phyloP scores from a whole-genome alignment of 2,113 vertebrate genomes.

The Bambusicola thoracicus region DNA sequence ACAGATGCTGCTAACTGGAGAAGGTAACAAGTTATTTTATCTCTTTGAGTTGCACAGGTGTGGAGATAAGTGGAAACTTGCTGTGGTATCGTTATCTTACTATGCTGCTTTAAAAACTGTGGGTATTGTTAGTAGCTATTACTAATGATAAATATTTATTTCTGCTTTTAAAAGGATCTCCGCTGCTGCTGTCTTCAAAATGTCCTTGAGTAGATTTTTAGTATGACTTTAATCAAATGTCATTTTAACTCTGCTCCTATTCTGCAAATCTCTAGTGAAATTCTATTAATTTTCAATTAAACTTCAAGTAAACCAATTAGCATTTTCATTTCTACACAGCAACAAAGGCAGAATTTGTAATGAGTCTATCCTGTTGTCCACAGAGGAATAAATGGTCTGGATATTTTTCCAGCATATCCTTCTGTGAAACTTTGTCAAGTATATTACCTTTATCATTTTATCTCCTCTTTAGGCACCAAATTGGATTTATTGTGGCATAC shows the following conservation, averaged over 20 bases:
- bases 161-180: slow-evolving; percentile 6
- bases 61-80: neutral
- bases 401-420: slow-evolving; percentile 29
- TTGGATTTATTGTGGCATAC: slow-evolving; percentile 10
- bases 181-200: slow-evolving; percentile 10
- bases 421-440: slow-evolving; percentile 25
- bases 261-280: slow-evolving; percentile 71
- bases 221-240: slow-evolving; percentile 70
- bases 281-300: slow-evolving; percentile 81
- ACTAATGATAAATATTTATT: slow-evolving; percentile 48
- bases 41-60: neutral
- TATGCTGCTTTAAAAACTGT: neutral
- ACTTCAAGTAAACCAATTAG: slow-evolving; percentile 78
- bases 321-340: slow-evolving; percentile 73
- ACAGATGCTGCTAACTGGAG: neutral
- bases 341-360: slow-evolving; percentile 75
- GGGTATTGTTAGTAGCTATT: neutral
- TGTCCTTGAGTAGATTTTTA: slow-evolving; percentile 69
- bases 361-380: slow-evolving; percentile 59
- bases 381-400: slow-evolving; percentile 68
- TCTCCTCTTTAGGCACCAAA: neutral
- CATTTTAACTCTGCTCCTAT: slow-evolving; percentile 61
- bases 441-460: slow-evolving; percentile 49
- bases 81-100: neutral
- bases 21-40: neutral